Evolutionary conservation across 2,888 invertebrate genomes (phyloP), one percentile per base, ranked within the genome.

Genomic region (Lissonota sp.): DNA sequence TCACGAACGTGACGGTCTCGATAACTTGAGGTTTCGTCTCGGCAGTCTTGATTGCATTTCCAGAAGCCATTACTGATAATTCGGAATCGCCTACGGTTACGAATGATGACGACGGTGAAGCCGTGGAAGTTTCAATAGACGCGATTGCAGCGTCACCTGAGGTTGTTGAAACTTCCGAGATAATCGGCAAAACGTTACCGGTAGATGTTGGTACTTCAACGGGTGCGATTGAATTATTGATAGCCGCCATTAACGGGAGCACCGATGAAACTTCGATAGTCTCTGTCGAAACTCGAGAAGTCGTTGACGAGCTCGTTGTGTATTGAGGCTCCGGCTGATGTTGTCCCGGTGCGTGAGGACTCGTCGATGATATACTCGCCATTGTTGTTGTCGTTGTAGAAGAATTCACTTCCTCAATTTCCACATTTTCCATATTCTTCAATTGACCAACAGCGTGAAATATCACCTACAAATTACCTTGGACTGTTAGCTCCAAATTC

Each of bases 371-470:
- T 53, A 85, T 73, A 7, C 10, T 80, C 6, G 39, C 8, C 12
- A 37, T 77, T 5, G 70, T 44, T 10, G 79, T 76, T 12, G 80
- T 46, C 10, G 71, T 7, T 37, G 71, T 14, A 6, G 62, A n/a
- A 6, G 8, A 49, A n/a, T 39, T 6, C 12, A 14, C 76, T 46
- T 81, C 84, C 10, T 76, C 82, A 6, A 42, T 40, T 70, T 89
- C 87, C 71, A 90, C 89, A 3, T 77, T 69, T 73, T 88, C 86
- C 10, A 87, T 79, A 42, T 77, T 70, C 73, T 88, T 91, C 67
- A 91, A 55, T 76, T 91, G 91, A 2, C 90, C 90, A 6, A 91
- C 91, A 0, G 90, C 86, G 75, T 91, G 88, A 73, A 91, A 91
- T 78, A 90, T 91, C 37, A 91, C 91, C 91, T 91, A 63, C 0